These are phyloP conservation scores for Thalpophila matura DNA, from an alignment of 2,888 invertebrate genomes.

Conservation along the genomic window DNA sequence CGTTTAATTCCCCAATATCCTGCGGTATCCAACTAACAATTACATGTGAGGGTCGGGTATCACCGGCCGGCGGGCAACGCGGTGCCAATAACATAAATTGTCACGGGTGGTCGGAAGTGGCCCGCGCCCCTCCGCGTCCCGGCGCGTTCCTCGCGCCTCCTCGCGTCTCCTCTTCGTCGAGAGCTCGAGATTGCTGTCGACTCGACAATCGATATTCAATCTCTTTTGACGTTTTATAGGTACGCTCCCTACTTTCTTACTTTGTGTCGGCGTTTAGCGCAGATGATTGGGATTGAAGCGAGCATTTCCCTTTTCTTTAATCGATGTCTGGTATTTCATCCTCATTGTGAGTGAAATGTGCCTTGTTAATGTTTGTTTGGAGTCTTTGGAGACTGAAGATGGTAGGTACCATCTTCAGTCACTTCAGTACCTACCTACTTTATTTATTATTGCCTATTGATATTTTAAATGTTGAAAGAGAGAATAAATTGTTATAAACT, in stretches of 20 bases:
- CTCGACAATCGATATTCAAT: conserved; percentile 90
- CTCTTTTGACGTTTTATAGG: conserved; percentile 89
- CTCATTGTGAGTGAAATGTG: conserved; percentile 60
- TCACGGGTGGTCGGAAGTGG: conserved; percentile 85
- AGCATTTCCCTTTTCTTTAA: conserved; percentile 76
- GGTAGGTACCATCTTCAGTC: no score
- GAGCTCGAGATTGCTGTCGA: conserved; percentile 84
- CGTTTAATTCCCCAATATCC: conserved; percentile 89
- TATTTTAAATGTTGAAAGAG: conserved; percentile 39
- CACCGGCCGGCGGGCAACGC: conserved; percentile 81
- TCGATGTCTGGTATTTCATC: conserved; percentile 72
- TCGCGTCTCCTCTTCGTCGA: conserved; percentile 64
- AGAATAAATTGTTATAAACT: conserved; percentile 14
- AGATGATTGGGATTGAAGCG: conserved; percentile 80
- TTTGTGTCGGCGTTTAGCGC: conserved; percentile 86
- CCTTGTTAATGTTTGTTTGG: conserved; percentile 56
- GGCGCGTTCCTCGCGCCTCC: conserved; percentile 59
- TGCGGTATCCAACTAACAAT: conserved; percentile 88
- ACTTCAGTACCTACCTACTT: no score
- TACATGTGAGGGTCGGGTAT: conserved; percentile 88
- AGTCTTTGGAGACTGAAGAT: conserved; percentile 29
- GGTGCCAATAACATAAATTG: conserved; percentile 90
- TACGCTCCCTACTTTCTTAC: conserved; percentile 86
- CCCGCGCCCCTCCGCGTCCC: conserved; percentile 63
- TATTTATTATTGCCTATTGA: conserved; percentile 27